Percentiles rank a stretch among this genome's conserved stretches.
Evolutionary conservation across 2,797 vertebrate species (phyloP).

Genomic region (Rhyacichthys aspro): DNA sequence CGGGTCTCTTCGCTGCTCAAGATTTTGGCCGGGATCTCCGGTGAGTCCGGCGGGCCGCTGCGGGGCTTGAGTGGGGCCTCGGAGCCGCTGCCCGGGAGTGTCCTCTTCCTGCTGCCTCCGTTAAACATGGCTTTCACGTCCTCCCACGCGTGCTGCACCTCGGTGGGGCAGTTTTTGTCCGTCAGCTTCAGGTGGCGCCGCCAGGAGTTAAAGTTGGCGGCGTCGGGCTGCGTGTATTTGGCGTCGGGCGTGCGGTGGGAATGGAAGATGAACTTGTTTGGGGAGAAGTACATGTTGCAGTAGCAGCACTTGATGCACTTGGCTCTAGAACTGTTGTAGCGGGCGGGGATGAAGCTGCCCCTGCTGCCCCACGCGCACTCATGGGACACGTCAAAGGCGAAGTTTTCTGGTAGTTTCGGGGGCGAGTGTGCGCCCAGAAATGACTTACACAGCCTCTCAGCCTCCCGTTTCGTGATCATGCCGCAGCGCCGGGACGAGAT

Average conservation of each 20-base stretch:
- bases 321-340: constrained; percentile 93
- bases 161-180: constrained; percentile 83
- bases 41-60: constrained; percentile 56
- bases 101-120: constrained; percentile 93
- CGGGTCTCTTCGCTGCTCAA: constrained; percentile 78
- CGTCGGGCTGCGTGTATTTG: constrained; percentile 93
- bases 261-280: constrained; percentile 94
- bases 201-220: constrained; percentile 94
- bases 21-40: constrained; percentile 80
- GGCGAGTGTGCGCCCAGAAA: constrained; percentile 90
- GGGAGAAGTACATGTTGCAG: constrained; percentile 94
- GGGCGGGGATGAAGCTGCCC: constrained; percentile 90
- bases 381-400: constrained; percentile 91
- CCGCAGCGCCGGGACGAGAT: constrained; percentile 92
- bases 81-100: constrained; percentile 83
- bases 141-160: constrained; percentile 92
- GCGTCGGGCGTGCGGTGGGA: constrained; percentile 91
- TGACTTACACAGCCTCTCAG: constrained; percentile 91
- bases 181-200: constrained; percentile 88
- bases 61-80: constrained; percentile 66
- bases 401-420: constrained; percentile 92
- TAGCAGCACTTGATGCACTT: constrained; percentile 95
- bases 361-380: constrained; percentile 92
- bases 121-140: constrained; percentile 99
- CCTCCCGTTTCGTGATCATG: constrained; percentile 94